Base-by-base conservation (phyloP, 2,888 invertebrate species). In the Pandemis cinnamomeana region DNA sequence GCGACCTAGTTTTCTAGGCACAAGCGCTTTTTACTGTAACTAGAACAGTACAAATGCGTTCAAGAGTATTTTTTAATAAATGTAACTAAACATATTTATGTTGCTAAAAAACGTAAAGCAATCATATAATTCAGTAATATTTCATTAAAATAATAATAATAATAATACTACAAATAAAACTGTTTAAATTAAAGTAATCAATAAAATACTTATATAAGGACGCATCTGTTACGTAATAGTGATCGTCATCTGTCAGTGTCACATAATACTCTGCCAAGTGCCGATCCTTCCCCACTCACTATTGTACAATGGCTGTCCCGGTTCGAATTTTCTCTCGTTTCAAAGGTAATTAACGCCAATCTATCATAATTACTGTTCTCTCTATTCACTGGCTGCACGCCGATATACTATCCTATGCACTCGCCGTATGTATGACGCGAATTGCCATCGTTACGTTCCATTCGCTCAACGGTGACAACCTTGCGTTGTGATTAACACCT, bases 311-410 rank as follows among this genome's bases (percentile, higher is more conserved):
- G 95, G 95, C 95, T 86, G 94, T 95, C 82, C 92, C 95, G 80
- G 92, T 94, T 80, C 91, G 95, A 87, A 92, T 95, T 90, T 91
- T 95, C 83, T 91, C 94, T 80, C 94, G 94, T 84, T 90, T 95
- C 79, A 95, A 94, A 92, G 95, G 95, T 95, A 92, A 93, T 79
- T 77, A 63, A 20, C 51, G 62, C 20, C 63, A 27, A 46, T 66
- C 63, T 67, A 61, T 66, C 48, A 60, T 70, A 75, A 75, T 67
- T 62, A 66, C 46, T 75, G 71, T 67, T 70, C 68, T 72, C 77
- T 74, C 68, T 73, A 63, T 61, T 66, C 72, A n/a, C 46, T 15
- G 71, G 62, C 75, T 78, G 78, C 8, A 36, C 36, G 41, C 67
- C 46, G 61, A 55, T 55, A 62, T 61, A 46, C 15, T 51, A 13